These are phyloP conservation scores for Anomalospiza imberbis DNA, from an alignment of 2,797 vertebrate species.

Conservation along the genomic window DNA sequence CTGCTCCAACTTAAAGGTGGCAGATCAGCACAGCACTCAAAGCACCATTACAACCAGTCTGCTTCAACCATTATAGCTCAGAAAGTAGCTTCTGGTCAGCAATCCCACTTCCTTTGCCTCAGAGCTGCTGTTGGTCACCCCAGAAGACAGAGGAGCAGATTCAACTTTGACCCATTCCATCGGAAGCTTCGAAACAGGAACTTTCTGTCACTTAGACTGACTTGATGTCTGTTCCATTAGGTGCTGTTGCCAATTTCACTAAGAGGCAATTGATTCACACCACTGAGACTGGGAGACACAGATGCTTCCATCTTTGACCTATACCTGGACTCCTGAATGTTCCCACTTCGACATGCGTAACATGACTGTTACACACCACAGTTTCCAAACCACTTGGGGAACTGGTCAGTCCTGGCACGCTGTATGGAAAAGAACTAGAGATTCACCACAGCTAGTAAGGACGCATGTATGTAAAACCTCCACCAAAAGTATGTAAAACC, in stretches of 20 bases:
- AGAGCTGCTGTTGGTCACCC: rapidly evolving
- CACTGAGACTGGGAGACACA: background rate
- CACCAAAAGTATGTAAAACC: background rate
- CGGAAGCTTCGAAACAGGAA: background rate
- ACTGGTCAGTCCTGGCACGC: background rate
- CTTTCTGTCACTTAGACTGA: background rate
- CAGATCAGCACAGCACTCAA: background rate
- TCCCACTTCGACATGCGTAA: background rate
- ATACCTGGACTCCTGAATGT: rapidly evolving
- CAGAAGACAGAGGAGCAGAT: background rate
- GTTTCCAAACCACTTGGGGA: background rate
- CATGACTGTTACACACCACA: rapidly evolving
- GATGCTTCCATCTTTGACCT: background rate
- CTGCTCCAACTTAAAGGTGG: background rate
- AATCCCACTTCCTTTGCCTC: background rate
- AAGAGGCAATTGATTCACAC: background rate
- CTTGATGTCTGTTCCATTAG: background rate
- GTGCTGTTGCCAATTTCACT: background rate
- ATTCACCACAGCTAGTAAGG: background rate
- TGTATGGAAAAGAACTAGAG: background rate
- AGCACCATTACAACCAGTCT: background rate
- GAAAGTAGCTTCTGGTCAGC: background rate
- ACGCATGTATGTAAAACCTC: background rate
- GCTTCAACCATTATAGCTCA: background rate
- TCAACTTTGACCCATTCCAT: background rate